phyloP scores from a whole-genome alignment of 2,888 invertebrate species.

The Tuta absoluta region DNA sequence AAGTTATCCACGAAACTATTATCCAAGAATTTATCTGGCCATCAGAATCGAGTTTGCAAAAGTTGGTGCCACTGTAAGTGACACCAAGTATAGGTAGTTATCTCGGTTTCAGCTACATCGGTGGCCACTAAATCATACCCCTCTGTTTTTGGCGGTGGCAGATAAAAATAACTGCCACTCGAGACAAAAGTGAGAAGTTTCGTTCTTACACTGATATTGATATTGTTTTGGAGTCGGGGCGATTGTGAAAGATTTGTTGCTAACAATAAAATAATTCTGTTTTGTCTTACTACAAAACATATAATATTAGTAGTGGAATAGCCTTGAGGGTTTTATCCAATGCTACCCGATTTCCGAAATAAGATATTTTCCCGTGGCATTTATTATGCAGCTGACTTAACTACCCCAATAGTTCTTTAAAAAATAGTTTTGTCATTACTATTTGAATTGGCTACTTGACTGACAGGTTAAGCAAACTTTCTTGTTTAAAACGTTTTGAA shows the following conservation, averaged over 20 bases:
- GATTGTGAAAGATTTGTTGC: background rate
- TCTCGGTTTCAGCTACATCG: conserved; percentile 25
- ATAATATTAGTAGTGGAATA: no score
- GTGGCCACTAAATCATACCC: conserved; percentile 34
- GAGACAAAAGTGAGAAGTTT: conserved; percentile 16
- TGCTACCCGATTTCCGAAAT: no score
- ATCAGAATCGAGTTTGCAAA: background rate
- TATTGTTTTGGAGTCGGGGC: conserved; percentile 19
- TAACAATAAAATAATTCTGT: background rate
- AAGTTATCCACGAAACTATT: background rate
- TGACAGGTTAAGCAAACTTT: no score
- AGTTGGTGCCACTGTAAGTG: background rate
- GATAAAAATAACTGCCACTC: conserved; percentile 35
- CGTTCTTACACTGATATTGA: conserved; percentile 14
- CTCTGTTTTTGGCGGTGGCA: conserved; percentile 30
- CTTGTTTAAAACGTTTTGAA: no score
- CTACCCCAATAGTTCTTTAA: no score
- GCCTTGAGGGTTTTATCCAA: no score
- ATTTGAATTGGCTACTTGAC: no score
- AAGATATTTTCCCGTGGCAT: no score
- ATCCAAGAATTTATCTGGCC: background rate
- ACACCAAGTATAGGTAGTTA: conserved; percentile 11
- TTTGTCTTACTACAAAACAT: no score
- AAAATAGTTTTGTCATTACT: no score
- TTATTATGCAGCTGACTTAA: no score